These are phyloP conservation scores for Nicator chloris DNA, from an alignment of 2,113 vertebrate genomes.

Conservation along the genomic window DNA sequence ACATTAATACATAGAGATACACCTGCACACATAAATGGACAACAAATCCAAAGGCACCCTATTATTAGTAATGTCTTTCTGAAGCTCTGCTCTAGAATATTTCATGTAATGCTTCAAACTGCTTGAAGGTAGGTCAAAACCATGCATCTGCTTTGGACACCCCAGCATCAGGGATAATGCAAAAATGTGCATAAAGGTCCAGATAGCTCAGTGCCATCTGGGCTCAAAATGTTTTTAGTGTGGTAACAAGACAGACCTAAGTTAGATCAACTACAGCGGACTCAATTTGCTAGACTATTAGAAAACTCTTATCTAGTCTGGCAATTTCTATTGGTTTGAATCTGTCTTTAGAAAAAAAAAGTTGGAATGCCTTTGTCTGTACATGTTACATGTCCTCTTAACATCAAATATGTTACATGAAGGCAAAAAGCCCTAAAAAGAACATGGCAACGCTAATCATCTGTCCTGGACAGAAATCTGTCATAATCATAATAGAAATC, in stretches of 20 bases:
- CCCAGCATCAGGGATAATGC: not conserved
- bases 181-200: not conserved
- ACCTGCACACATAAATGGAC: not conserved
- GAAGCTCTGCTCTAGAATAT: not conserved
- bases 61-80: not conserved
- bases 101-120: not conserved
- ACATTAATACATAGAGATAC: not conserved
- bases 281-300: not conserved
- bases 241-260: not conserved
- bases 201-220: not conserved
- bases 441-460: not conserved
- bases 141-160: not conserved
- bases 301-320: not conserved
- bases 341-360: not conserved
- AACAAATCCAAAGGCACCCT: not conserved
- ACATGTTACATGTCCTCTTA: not conserved
- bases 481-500: not conserved
- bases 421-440: not conserved
- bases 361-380: not conserved
- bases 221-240: not conserved
- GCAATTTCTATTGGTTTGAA: not conserved
- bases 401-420: not conserved
- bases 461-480: not conserved
- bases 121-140: not conserved
- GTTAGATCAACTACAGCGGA: not conserved